A percentile compares a stretch with the other conserved stretches of the same genome.
Conservation (phyloP, 2,113 vertebrate species). For the Phainopepla nitens region DNA sequence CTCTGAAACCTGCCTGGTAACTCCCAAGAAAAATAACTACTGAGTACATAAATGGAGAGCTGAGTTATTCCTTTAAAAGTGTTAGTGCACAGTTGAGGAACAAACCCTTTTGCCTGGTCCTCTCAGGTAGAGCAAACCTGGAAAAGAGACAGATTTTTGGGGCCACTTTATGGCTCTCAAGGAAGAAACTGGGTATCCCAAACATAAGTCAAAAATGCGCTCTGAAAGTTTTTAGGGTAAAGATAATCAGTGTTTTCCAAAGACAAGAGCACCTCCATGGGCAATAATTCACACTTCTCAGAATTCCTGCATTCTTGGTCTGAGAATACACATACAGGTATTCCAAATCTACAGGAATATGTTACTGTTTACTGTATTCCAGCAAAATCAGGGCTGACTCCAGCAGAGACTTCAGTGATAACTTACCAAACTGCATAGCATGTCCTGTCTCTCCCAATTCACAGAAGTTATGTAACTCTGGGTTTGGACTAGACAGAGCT, state of each 20-base stretch:
- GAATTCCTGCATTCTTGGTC: background rate
- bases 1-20: background rate
- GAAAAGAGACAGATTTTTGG: background rate
- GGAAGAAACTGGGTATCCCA: background rate
- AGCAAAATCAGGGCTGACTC: background rate
- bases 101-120: background rate
- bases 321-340: background rate
- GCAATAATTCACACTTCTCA: background rate
- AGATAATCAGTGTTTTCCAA: background rate
- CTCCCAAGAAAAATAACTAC: background rate
- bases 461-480: background rate
- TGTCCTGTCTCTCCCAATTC: background rate
- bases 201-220: background rate
- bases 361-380: background rate
- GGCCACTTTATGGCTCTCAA: background rate
- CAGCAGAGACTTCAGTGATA: background rate
- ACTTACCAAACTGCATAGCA: background rate
- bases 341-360: background rate
- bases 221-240: background rate
- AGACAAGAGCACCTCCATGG: background rate
- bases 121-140: background rate
- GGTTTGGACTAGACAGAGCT: background rate
- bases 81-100: background rate
- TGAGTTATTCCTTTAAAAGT: background rate
- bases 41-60: background rate